A percentile compares a stretch with the other conserved stretches of the same genome.
Evolutionary conservation across 2,888 invertebrate genomes (phyloP).

Genomic region (Rhamnusium bicolor): DNA sequence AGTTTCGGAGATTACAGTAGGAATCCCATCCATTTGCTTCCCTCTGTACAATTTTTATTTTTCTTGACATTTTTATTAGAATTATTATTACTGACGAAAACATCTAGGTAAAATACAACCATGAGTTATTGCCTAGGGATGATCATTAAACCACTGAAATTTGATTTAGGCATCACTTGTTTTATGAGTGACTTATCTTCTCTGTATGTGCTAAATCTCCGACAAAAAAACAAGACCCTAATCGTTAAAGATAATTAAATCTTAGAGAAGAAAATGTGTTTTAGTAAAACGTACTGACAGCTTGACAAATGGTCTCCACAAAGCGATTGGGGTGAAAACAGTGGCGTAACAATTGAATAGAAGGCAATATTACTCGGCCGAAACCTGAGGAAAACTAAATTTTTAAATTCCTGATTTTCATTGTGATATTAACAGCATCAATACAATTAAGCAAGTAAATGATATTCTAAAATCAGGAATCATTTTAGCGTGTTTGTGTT

Average conservation of each 20-base stretch:
- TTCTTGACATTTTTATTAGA: no score
- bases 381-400: no score
- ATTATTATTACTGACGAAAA: not conserved
- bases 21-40: no score
- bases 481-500: no score
- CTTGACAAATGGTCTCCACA: constrained; percentile 17
- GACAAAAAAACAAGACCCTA: constrained; percentile 16
- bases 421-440: no score
- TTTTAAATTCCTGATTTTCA: no score
- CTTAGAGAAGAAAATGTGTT: constrained; percentile 17
- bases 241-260: constrained; percentile 23
- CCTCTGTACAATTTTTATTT: no score
- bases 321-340: not conserved
- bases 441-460: no score
- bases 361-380: no score
- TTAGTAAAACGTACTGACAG: constrained; percentile 24
- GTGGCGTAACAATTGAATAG: no score
- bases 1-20: no score
- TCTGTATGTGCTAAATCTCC: constrained; percentile 24
- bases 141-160: not conserved
- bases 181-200: constrained; percentile 7
- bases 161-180: constrained; percentile 14
- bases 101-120: not conserved
- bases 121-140: not conserved
- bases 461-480: no score